Conservation (phyloP, 2,888 invertebrate species). For the Cheilosia variabilis region DNA sequence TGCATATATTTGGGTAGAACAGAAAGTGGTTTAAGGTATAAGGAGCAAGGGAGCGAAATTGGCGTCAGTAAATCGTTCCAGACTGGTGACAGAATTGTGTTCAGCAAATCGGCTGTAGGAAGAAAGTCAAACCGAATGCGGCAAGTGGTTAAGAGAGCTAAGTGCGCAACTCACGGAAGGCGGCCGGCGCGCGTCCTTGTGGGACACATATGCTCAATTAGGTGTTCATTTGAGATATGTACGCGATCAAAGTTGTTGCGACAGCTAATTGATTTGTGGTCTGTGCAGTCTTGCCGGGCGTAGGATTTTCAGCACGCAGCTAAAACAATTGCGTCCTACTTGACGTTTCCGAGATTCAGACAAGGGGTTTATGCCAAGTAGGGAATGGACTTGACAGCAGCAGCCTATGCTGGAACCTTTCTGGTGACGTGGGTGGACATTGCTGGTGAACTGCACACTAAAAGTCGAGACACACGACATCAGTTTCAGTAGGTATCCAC, state of each 20-base stretch:
- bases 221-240: slow-evolving; percentile 16
- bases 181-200: neutral
- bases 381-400: too few relatives aligned
- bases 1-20: too few relatives aligned
- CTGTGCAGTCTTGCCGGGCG: too few relatives aligned
- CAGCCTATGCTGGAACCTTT: too few relatives aligned
- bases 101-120: slow-evolving; percentile 24
- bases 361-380: too few relatives aligned
- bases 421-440: too few relatives aligned
- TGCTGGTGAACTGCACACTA: too few relatives aligned
- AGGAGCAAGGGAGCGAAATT: neutral
- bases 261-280: slow-evolving; percentile 33
- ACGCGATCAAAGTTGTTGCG: neutral
- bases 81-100: slow-evolving; percentile 53
- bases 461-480: too few relatives aligned
- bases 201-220: neutral
- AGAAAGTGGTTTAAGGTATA: neutral
- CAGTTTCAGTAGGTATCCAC: too few relatives aligned
- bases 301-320: too few relatives aligned
- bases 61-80: slow-evolving; percentile 32
- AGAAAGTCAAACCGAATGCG: slow-evolving; percentile 12
- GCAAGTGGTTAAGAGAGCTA: slow-evolving; percentile 37
- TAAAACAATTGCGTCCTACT: too few relatives aligned
- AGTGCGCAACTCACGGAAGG: slow-evolving; percentile 23
- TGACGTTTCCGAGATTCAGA: too few relatives aligned